phyloP scores from a whole-genome alignment of 1,140 invertebrate genomes.

The Sitodiplosis mosellana region DNA sequence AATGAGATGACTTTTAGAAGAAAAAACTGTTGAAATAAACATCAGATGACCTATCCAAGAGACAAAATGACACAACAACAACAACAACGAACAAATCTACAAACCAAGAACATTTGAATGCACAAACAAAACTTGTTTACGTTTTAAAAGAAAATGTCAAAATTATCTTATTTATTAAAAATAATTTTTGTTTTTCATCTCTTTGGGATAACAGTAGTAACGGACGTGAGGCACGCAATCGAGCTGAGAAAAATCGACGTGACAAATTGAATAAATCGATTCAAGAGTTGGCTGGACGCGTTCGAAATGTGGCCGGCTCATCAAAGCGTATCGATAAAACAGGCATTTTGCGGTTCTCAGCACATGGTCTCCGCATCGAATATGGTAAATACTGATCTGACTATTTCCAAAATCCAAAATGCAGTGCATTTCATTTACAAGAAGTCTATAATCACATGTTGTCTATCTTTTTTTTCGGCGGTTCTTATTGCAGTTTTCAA shows the following conservation, averaged over 20 bases:
- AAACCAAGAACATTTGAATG: too few relatives aligned
- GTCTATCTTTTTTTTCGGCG: too few relatives aligned
- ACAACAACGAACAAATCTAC: too few relatives aligned
- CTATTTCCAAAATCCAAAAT: too few relatives aligned
- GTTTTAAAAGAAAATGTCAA: background rate
- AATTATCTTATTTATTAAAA: background rate
- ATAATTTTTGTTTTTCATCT: constrained; percentile 8
- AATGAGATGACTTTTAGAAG: too few relatives aligned
- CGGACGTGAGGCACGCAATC: constrained; percentile 56
- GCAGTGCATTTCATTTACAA: too few relatives aligned
- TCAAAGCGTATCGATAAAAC: constrained; percentile 75
- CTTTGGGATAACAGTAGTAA: constrained; percentile 43
- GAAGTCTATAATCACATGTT: too few relatives aligned
- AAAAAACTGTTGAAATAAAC: too few relatives aligned
- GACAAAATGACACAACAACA: too few relatives aligned
- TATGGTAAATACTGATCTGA: constrained; percentile 13
- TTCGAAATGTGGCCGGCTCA: constrained; percentile 63
- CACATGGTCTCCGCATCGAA: constrained; percentile 44
- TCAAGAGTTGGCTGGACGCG: constrained; percentile 54
- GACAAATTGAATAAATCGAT: constrained; percentile 81
- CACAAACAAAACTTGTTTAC: too few relatives aligned
- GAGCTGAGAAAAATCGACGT: constrained; percentile 72
- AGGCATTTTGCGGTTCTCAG: constrained; percentile 63
- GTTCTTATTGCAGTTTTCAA: too few relatives aligned
- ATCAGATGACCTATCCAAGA: too few relatives aligned